Percentiles rank a stretch among this genome's conserved stretches.
phyloP scores from a whole-genome alignment of 2,888 invertebrate species.

The Drosophila formosana region DNA sequence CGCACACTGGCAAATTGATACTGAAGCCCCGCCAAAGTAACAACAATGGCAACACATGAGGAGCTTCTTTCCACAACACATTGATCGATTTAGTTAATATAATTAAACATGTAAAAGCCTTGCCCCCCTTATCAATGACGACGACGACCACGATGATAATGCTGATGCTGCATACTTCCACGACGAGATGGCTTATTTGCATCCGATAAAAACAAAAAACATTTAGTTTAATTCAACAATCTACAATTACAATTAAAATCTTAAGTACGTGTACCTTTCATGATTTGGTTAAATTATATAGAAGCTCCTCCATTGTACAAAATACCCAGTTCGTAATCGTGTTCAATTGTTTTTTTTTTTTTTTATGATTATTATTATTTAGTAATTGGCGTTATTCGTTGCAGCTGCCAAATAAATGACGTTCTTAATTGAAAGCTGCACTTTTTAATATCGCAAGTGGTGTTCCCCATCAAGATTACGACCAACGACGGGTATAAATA shows the following conservation, averaged over 20 bases:
- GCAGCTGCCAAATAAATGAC: slow-evolving; percentile 59
- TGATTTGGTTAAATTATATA: slow-evolving; percentile 49
- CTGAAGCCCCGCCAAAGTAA: slow-evolving; percentile 92
- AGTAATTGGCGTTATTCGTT: slow-evolving; percentile 26
- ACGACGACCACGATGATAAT: slow-evolving; percentile 8
- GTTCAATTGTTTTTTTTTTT: not conserved
- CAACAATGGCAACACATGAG: slow-evolving; percentile 78
- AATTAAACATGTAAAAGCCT: slow-evolving; percentile 23
- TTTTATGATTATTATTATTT: not conserved
- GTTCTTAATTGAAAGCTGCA: slow-evolving; percentile 38
- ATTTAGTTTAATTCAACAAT: slow-evolving; percentile 42
- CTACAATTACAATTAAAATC: slow-evolving; percentile 11
- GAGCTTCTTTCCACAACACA: not conserved
- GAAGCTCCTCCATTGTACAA: slow-evolving; percentile 41
- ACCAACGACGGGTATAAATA: slow-evolving; percentile 44
- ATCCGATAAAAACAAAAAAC: slow-evolving; percentile 21
- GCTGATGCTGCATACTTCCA: slow-evolving; percentile 38
- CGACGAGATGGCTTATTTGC: slow-evolving; percentile 38
- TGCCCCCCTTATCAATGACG: slow-evolving; percentile 25
- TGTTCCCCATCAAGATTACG: not conserved
- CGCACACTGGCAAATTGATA: slow-evolving; percentile 95
- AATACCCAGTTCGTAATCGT: slow-evolving; percentile 26
- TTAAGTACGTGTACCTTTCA: slow-evolving; percentile 24
- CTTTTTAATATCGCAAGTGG: slow-evolving; percentile 12
- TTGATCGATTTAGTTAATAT: slow-evolving; percentile 38